phyloP scores from a whole-genome alignment of 2,113 vertebrate genomes.

The Ranitomeya variabilis region DNA sequence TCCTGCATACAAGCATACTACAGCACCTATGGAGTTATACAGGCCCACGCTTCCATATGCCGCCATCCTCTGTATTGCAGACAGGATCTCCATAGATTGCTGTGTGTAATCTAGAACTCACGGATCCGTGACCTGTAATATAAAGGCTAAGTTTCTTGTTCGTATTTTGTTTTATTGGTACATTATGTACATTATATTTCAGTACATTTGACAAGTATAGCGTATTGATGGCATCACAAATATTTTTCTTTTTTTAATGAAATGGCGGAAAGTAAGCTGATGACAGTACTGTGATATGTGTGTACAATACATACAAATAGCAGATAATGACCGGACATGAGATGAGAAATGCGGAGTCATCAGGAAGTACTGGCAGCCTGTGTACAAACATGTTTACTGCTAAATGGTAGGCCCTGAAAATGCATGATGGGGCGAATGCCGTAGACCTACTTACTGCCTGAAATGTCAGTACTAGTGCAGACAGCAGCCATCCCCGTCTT shows the following conservation, averaged over 20 bases:
- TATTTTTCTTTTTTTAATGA: slow-evolving; percentile 2
- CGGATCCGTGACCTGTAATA: neutral
- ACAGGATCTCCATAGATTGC: too few species aligned
- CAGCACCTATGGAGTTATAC: too few species aligned
- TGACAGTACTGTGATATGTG: neutral
- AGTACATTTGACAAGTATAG: neutral
- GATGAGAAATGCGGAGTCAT: slow-evolving; percentile 22
- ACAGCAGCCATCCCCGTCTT: neutral
- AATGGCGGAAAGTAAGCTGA: neutral
- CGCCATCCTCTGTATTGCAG: too few species aligned
- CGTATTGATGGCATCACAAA: slow-evolving; percentile 13
- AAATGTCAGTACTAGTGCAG: neutral
- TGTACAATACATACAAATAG: slow-evolving; percentile 20
- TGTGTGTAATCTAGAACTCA: neutral
- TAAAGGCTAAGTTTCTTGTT: neutral
- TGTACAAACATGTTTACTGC: neutral
- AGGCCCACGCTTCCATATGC: too few species aligned
- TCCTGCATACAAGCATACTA: too few species aligned
- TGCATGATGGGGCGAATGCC: neutral
- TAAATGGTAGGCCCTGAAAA: neutral
- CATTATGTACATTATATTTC: neutral
- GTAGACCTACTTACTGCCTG: neutral
- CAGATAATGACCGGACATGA: slow-evolving; percentile 15
- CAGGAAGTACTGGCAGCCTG: slow-evolving; percentile 21
- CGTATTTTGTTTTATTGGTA: neutral